These are phyloP conservation scores for Cyclina sinensis DNA, from an alignment of 1,140 invertebrate genomes.

Conservation along the genomic window DNA sequence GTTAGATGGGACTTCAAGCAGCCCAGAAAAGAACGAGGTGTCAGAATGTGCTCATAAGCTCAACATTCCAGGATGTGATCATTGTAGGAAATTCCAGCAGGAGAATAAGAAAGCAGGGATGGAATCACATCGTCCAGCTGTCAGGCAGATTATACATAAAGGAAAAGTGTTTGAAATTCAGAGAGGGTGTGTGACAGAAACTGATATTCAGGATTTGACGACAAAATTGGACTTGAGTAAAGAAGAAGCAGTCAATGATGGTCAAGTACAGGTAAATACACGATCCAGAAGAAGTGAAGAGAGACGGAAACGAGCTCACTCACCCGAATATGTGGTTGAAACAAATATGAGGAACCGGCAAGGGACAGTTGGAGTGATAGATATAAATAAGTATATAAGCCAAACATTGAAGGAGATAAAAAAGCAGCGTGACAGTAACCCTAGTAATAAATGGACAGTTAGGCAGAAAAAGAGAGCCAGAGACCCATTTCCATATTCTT, in stretches of 20 bases:
- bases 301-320: constrained; percentile 7
- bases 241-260: background rate
- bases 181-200: constrained; percentile 46
- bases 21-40: constrained; percentile 32
- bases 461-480: background rate
- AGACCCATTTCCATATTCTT: constrained; percentile 43
- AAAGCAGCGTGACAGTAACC: constrained; percentile 19
- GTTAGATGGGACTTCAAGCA: constrained; percentile 54
- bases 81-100: background rate
- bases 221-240: too few species aligned
- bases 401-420: constrained; percentile 40
- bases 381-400: constrained; percentile 53
- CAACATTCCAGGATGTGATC: constrained; percentile 11
- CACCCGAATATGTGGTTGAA: constrained; percentile 16
- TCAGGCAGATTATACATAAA: constrained; percentile 53
- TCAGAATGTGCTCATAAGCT: constrained; percentile 7
- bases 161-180: constrained; percentile 64
- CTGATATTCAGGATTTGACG: constrained; percentile 26
- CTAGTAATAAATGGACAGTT: constrained; percentile 31
- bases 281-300: background rate
- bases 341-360: background rate
- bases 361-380: background rate
- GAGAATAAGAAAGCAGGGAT: background rate
- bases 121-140: background rate
- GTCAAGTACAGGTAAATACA: background rate